phyloP scores from a whole-genome alignment of 2,113 vertebrate genomes.

The Plectropomus leopardus region DNA sequence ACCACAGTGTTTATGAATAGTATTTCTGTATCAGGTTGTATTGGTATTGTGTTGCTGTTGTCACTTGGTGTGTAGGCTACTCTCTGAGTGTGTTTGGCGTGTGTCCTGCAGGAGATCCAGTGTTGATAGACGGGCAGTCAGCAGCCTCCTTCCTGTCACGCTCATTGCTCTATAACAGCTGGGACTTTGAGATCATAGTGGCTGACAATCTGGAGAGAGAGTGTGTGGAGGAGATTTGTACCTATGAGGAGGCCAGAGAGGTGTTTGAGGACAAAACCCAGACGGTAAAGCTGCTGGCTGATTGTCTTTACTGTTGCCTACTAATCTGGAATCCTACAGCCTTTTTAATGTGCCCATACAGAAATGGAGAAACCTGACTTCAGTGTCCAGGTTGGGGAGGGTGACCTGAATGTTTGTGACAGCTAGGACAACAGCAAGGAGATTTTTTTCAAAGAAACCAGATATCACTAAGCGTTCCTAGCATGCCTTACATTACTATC shows the following conservation, averaged over 20 bases:
- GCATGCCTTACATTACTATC: background rate
- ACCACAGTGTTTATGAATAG: no score
- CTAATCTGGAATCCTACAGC: no score
- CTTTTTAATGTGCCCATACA: no score
- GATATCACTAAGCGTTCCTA: background rate
- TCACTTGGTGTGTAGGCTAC: background rate
- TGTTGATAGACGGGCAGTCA: conserved; percentile 81
- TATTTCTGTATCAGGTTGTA: background rate
- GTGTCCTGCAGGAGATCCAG: conserved; percentile 49
- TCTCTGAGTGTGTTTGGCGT: background rate
- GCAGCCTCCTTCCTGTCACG: conserved; percentile 88
- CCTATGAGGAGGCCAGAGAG: conserved; percentile 94
- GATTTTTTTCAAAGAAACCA: background rate
- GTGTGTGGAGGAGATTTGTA: conserved; percentile 91
- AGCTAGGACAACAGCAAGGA: background rate
- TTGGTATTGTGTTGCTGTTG: background rate
- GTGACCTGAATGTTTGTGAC: background rate
- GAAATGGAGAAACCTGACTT: background rate
- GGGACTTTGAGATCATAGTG: conserved; percentile 93
- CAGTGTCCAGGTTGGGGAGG: background rate
- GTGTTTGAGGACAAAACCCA: conserved; percentile 87
- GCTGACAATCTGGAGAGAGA: conserved; percentile 89
- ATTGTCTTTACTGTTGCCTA: background rate
- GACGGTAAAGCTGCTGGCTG: conserved; percentile 80
- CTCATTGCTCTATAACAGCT: conserved; percentile 87